phyloP scores from a whole-genome alignment of 2,113 vertebrate species.

The Sprattus sprattus region DNA sequence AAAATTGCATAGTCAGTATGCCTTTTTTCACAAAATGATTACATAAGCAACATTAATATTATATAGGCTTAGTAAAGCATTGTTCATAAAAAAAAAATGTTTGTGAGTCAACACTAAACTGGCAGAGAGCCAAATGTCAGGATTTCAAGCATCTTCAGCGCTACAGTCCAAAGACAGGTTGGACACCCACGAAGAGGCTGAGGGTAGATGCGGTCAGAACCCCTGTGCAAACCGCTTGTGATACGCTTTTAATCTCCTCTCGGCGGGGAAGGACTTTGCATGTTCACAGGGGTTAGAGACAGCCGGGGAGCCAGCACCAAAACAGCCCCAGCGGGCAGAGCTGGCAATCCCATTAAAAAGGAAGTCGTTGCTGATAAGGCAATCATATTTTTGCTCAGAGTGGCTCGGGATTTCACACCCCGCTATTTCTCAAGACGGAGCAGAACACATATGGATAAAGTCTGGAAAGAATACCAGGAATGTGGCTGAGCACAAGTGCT shows the following conservation, averaged over 20 bases:
- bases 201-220: neutral
- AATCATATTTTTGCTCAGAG: slow-evolving; percentile 50
- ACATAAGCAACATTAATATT: neutral
- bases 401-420: slow-evolving; percentile 65
- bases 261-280: slow-evolving; percentile 39
- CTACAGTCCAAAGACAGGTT: neutral
- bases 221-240: neutral
- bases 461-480: neutral
- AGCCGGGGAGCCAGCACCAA: slow-evolving; percentile 26
- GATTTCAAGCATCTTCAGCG: neutral
- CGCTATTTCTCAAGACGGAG: slow-evolving; percentile 34
- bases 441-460: neutral
- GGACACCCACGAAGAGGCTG: neutral
- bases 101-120: neutral
- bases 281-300: slow-evolving; percentile 43
- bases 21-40: neutral
- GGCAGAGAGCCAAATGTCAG: neutral
- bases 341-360: slow-evolving; percentile 60
- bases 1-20: neutral
- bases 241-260: slow-evolving; percentile 26
- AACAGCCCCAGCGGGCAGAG: slow-evolving; percentile 42
- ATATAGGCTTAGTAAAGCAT: neutral
- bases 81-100: neutral
- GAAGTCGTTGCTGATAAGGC: slow-evolving; percentile 54
- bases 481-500: neutral